Percentiles rank a stretch among this genome's conserved stretches.
These are phyloP conservation scores for Drosophila subobscura DNA, from an alignment of 1,140 invertebrate genomes.

Conservation along the genomic window DNA sequence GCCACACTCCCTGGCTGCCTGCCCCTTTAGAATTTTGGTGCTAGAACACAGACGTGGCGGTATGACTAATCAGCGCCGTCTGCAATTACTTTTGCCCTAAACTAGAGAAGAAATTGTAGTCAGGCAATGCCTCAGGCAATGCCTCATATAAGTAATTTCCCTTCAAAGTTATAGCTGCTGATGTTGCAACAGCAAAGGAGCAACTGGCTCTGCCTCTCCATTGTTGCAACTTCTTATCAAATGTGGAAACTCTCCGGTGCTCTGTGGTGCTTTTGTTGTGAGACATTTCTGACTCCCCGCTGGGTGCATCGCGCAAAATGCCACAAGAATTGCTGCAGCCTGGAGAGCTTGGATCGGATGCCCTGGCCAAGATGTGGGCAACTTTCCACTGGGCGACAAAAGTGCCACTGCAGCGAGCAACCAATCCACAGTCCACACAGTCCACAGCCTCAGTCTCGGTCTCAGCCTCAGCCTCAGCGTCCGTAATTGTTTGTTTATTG, in stretches of 20 bases:
- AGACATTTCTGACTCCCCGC: conserved; percentile 67
- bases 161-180: conserved; percentile 33
- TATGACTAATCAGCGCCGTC: conserved; percentile 70
- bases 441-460: background rate
- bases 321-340: conserved; percentile 57
- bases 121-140: conserved; percentile 50
- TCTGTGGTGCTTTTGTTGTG: conserved; percentile 55
- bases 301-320: conserved; percentile 67
- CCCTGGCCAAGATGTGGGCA: conserved; percentile 34
- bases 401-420: conserved; percentile 26
- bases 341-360: conserved; percentile 3
- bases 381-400: conserved; percentile 11
- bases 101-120: too few species aligned
- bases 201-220: conserved; percentile 26
- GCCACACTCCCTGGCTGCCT: background rate
- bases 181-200: conserved; percentile 19
- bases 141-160: conserved; percentile 44
- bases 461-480: conserved; percentile 17
- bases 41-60: conserved; percentile 40
- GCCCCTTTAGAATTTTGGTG: background rate
- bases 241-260: conserved; percentile 1
- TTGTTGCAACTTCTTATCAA: conserved; percentile 66
- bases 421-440: background rate
- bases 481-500: conserved; percentile 82
- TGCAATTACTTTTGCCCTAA: conserved; percentile 60